Base-by-base conservation (phyloP, 2,888 invertebrate species). In the Tillus elongatus region DNA sequence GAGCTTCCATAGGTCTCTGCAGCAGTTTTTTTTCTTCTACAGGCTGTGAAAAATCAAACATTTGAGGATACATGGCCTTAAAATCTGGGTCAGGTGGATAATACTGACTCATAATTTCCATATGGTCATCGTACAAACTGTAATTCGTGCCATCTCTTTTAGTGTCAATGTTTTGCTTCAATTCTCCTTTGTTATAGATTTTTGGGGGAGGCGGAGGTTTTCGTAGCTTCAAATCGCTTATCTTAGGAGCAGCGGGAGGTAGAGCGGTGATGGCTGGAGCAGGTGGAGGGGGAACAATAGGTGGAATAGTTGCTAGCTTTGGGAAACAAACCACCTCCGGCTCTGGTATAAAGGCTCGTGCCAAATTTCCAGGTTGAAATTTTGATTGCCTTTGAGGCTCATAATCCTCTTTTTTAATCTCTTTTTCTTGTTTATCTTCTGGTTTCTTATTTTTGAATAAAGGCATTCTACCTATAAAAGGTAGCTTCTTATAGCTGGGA, bases 401-500 rank as follows among this genome's bases (percentile, higher is more conserved):
- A 45, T 66, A 66, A 34, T 66, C 63, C 39, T 64, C 63, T 43
- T 63, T 72, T 46, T 74, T 72, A 3, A 74, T 70, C 47, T 75
- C 74, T 58, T 71, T 69, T 42, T 69, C 66, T 29, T 68, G 58
- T 47, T 69, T 67, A 41, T 56, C 57, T 42, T 63, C 51, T 30
- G 55, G 55, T 47, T 69, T 67, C 37, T 71, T 71, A 57, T 69
- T 72, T 53, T 81, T 82, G 54, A 82, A 84, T 8, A 88, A 73
- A 0, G 88, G 88, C 79, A 88, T 81, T 60, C 86, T 76, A 45
- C 88, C 89, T 45, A 88, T 88, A 51, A 88, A 87, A 0, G 87
- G 87, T 57, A 87, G 69, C 59, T 85, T 86, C 43, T 79, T 80
- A 44, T 78, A 75, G 16, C 36, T 68, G 53, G 53, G 71, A 60